These are phyloP conservation scores for Amphiprion percula DNA, from an alignment of 2,113 vertebrate species.

Conservation along the genomic window DNA sequence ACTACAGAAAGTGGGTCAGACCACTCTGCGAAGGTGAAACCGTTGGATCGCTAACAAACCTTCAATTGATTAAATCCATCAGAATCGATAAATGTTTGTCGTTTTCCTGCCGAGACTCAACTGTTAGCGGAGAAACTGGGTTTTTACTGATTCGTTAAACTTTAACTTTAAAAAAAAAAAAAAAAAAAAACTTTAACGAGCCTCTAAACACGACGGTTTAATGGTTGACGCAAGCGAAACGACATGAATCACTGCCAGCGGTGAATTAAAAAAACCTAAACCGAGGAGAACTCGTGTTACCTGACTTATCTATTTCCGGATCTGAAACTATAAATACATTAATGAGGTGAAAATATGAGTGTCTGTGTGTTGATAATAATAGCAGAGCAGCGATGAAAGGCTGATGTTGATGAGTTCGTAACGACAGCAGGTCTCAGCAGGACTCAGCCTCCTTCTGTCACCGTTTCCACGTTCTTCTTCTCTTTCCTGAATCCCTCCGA, in stretches of 20 bases:
- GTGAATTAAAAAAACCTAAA: not conserved
- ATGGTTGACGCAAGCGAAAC: not conserved
- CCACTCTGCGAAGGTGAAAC: no score
- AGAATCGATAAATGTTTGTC: no score
- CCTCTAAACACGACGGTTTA: not conserved
- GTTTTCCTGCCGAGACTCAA: no score
- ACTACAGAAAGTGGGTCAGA: no score
- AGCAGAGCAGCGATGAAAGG: not conserved
- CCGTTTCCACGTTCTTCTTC: not conserved
- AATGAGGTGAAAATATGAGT: not conserved
- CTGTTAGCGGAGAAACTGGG: not conserved
- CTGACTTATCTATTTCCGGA: conserved; percentile 7
- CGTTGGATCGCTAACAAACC: not conserved
- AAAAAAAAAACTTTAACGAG: not conserved
- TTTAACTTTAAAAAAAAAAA: no score
- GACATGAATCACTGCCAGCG: not conserved
- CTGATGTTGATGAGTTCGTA: not conserved
- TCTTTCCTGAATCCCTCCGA: not conserved
- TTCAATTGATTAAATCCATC: not conserved
- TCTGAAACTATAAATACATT: conserved; percentile 13
- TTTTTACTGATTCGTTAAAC: not conserved
- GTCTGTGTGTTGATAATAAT: not conserved
- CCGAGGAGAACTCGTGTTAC: not conserved
- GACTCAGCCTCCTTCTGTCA: conserved; percentile 6
- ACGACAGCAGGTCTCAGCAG: not conserved